phyloP scores from a whole-genome alignment of 2,797 vertebrate species.

The Myoxocephalus aenaeus region DNA sequence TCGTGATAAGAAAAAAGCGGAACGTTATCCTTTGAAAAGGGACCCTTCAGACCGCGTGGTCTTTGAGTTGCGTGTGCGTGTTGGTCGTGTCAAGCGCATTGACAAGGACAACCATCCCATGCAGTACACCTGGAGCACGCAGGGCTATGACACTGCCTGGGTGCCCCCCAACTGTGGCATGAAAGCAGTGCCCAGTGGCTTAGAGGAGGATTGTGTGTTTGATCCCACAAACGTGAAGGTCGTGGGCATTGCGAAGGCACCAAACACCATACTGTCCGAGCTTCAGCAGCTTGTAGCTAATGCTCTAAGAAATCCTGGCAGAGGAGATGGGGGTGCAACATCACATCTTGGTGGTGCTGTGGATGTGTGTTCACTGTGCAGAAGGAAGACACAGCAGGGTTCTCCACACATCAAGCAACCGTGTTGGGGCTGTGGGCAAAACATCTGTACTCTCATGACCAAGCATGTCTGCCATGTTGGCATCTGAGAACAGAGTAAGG shows the following conservation, averaged over 20 bases:
- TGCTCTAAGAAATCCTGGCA: neutral
- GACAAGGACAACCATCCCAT: conserved; percentile 78
- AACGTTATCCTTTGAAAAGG: conserved; percentile 71
- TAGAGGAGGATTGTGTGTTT: conserved; percentile 82
- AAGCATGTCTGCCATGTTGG: conserved; percentile 56
- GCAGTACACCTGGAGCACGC: conserved; percentile 74
- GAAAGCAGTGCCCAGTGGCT: conserved; percentile 76
- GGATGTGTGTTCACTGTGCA: conserved; percentile 69
- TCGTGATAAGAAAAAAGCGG: conserved; percentile 77
- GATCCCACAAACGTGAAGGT: conserved; percentile 77
- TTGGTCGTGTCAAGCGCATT: conserved; percentile 79
- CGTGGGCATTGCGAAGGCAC: conserved; percentile 63
- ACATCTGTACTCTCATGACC: conserved; percentile 67
- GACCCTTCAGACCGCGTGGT: conserved; percentile 56
- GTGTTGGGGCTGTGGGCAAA: conserved; percentile 75
- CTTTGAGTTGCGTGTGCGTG: conserved; percentile 66
- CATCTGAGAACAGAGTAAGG: neutral
- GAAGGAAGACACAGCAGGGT: conserved; percentile 45
- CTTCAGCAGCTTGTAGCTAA: conserved; percentile 67
- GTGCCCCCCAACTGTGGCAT: conserved; percentile 83
- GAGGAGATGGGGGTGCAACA: neutral
- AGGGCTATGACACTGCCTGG: conserved; percentile 83
- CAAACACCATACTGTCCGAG: conserved; percentile 34
- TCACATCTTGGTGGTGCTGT: neutral
- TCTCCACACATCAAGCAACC: conserved; percentile 49